phyloP scores from a whole-genome alignment of 2,888 invertebrate genomes.

The Capitulum mitella region DNA sequence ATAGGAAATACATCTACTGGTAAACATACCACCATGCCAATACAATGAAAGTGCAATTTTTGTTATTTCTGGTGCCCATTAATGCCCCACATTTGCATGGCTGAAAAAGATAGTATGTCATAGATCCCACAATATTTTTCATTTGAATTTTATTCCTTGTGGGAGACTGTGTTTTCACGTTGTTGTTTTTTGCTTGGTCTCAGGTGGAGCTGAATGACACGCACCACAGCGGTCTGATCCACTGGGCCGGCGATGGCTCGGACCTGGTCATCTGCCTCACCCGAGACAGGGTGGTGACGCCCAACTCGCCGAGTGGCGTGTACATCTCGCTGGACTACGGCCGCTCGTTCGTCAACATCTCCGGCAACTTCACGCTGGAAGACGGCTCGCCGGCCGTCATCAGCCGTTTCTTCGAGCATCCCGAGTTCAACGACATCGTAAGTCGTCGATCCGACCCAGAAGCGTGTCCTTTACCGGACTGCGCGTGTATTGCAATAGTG shows the following conservation, averaged over 20 bases:
- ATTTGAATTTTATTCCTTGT: too few relatives aligned
- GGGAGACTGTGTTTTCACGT: neutral
- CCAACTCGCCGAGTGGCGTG: slow-evolving; percentile 57
- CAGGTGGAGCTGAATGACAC: slow-evolving; percentile 74
- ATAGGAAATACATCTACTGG: too few relatives aligned
- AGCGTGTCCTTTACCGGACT: too few relatives aligned
- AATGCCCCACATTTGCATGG: neutral
- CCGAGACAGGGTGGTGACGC: slow-evolving; percentile 33
- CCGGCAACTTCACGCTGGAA: slow-evolving; percentile 56
- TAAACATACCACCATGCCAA: too few relatives aligned
- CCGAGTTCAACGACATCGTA: slow-evolving; percentile 68
- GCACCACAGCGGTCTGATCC: slow-evolving; percentile 81
- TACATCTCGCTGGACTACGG: slow-evolving; percentile 85
- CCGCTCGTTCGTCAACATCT: slow-evolving; percentile 65
- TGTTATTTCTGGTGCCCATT: too few relatives aligned
- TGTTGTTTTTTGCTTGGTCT: neutral
- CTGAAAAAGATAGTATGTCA: neutral
- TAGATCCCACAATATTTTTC: too few relatives aligned
- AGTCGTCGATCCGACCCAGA: too few relatives aligned
- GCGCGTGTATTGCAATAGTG: too few relatives aligned
- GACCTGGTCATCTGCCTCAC: slow-evolving; percentile 68
- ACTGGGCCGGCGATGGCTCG: slow-evolving; percentile 84
- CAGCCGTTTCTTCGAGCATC: slow-evolving; percentile 78
- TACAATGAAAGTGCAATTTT: too few relatives aligned
- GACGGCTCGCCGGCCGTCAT: slow-evolving; percentile 59